Evolutionary conservation across 2,888 invertebrate species (phyloP).

Genomic region (Minunthozetes semirufus): DNA sequence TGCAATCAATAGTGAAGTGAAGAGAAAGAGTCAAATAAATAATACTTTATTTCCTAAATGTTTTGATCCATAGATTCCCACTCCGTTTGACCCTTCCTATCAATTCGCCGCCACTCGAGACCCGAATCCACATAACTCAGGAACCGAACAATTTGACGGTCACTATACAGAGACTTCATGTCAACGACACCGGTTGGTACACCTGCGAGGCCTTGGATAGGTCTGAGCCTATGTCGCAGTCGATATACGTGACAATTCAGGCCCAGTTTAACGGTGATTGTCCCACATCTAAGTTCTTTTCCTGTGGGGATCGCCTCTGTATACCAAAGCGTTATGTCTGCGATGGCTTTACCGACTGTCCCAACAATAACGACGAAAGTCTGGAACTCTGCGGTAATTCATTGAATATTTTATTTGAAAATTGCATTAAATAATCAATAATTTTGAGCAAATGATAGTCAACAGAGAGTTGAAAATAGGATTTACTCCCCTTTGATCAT

Average conservation of each 20-base stretch:
- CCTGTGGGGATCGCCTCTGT: conserved; percentile 49
- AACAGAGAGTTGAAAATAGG: no score
- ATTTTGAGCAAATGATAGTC: no score
- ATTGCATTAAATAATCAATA: no score
- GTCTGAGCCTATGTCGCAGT: background rate
- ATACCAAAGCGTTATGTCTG: conserved; percentile 54
- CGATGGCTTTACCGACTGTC: conserved; percentile 54
- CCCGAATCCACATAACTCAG: conserved; percentile 37
- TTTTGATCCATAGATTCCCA: background rate
- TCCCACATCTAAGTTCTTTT: conserved; percentile 45
- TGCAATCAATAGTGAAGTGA: background rate
- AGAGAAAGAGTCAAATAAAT: background rate
- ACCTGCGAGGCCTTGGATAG: conserved; percentile 38
- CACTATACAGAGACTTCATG: conserved; percentile 38
- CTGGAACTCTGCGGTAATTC: conserved; percentile 50
- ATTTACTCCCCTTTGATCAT: no score
- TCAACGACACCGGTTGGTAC: conserved; percentile 40
- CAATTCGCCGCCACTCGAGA: conserved; percentile 31
- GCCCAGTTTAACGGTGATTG: background rate
- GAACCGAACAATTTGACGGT: conserved; percentile 38
- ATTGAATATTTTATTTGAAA: background rate
- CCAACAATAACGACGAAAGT: conserved; percentile 54
- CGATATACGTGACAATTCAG: conserved; percentile 4
- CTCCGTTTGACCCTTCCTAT: conserved; percentile 34
- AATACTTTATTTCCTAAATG: no score